Evolutionary conservation across 2,113 vertebrate species (phyloP).

Genomic region (Myotis davidii): DNA sequence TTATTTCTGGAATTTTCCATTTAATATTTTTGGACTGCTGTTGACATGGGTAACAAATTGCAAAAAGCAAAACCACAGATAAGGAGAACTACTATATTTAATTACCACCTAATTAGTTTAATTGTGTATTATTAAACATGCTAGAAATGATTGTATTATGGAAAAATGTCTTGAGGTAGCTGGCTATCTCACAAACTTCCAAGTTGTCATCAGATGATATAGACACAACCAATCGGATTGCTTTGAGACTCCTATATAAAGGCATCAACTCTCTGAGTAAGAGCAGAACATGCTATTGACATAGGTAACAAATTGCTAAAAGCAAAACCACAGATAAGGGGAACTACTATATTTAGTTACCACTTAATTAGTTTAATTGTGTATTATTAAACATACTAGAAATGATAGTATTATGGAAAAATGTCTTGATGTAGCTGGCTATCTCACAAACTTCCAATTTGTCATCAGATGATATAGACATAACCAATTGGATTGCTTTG

Average conservation of each 20-base stretch:
- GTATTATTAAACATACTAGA: neutral
- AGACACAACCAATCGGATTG: neutral
- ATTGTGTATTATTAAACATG: neutral
- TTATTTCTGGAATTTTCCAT: neutral
- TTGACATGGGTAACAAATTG: neutral
- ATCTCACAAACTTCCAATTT: neutral
- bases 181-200: neutral
- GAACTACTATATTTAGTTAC: neutral
- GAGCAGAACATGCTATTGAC: neutral
- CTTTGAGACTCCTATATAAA: neutral
- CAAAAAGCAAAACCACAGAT: neutral
- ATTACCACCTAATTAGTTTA: neutral
- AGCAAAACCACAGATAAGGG: neutral
- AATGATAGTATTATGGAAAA: neutral
- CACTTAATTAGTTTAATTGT: neutral
- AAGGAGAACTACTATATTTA: neutral
- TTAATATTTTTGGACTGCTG: neutral
- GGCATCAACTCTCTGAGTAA: neutral
- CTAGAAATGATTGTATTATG: neutral
- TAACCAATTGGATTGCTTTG: neutral
- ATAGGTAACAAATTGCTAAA: neutral
- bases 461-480: neutral
- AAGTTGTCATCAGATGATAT: neutral
- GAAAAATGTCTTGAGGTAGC: neutral
- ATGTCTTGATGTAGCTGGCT: neutral